Conservation (phyloP, 1,140 invertebrate genomes). For the Psilanteris sp. region DNA sequence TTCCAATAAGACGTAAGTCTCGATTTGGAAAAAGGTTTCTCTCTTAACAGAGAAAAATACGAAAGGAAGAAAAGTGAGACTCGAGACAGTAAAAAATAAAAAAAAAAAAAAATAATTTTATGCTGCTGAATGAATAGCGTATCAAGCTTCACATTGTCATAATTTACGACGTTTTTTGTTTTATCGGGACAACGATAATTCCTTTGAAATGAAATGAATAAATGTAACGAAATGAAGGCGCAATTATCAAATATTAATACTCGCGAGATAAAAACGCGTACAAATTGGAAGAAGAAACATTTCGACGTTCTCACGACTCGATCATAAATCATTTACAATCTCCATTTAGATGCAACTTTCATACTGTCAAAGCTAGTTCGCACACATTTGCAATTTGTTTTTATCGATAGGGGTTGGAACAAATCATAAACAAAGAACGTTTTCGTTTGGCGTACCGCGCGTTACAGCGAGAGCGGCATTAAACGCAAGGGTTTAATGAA, state of each 20-base stretch:
- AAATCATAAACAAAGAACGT: constrained; percentile 29
- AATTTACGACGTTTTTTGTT: constrained; percentile 2
- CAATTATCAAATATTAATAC: no score
- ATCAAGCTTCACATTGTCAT: constrained; percentile 37
- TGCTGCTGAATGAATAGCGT: constrained; percentile 11
- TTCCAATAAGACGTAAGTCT: constrained; percentile 51
- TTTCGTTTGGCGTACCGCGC: constrained; percentile 1
- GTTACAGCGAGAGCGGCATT: constrained; percentile 23
- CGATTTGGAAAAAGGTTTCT: constrained; percentile 50
- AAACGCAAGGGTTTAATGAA: constrained; percentile 45
- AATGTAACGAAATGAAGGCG: no score
- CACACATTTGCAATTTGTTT: constrained; percentile 20
- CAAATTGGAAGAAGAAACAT: no score
- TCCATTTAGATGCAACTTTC: no score
- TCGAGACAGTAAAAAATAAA: constrained; percentile 21
- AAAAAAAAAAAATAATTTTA: constrained; percentile 44
- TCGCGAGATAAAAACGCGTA: no score
- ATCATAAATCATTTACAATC: no score
- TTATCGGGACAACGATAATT: constrained; percentile 8
- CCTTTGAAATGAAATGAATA: no score
- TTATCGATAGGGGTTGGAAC: constrained; percentile 18
- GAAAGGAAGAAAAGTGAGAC: constrained; percentile 43
- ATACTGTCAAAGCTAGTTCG: no score
- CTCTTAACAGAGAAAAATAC: constrained; percentile 36
- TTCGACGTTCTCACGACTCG: no score